Conservation (phyloP, 2,797 vertebrate genomes). For the Uromys caudimaculatus region DNA sequence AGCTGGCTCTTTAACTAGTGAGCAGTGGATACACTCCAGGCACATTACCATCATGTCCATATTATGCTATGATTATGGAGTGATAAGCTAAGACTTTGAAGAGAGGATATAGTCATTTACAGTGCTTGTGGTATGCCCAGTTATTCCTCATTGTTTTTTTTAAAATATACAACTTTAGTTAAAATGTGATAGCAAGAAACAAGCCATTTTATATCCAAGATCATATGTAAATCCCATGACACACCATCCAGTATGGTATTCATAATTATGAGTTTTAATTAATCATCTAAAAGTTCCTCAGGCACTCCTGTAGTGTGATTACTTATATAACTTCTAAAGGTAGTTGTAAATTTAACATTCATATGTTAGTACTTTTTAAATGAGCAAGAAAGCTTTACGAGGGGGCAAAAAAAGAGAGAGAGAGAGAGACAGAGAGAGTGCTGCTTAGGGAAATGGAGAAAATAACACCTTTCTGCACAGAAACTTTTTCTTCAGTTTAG, state of each 20-base stretch:
- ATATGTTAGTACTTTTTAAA: conserved; percentile 63
- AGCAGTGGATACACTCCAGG: not conserved
- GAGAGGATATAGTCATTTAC: not conserved
- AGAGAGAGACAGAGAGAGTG: not conserved
- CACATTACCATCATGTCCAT: not conserved
- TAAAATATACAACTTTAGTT: not conserved
- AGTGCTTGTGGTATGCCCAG: not conserved
- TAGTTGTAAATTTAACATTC: conserved; percentile 53
- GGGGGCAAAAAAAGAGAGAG: not conserved
- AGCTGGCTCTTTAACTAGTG: not conserved
- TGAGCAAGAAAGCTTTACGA: conserved; percentile 51
- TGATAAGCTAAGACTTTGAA: not conserved
- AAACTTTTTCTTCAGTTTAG: conserved; percentile 50
- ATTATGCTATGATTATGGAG: not conserved
- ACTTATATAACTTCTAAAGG: conserved; percentile 52
- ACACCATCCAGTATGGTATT: not conserved
- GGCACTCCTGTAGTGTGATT: not conserved
- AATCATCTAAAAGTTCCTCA: not conserved
- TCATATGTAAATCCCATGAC: not conserved
- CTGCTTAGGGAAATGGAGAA: conserved; percentile 53
- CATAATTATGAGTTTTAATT: conserved; percentile 9
- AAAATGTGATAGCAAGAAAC: not conserved
- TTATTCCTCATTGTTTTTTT: not conserved
- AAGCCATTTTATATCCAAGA: not conserved
- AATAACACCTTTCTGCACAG: conserved; percentile 52